These are phyloP conservation scores for Leptobrachium ailaonicum DNA, from an alignment of 2,113 vertebrate species.

Conservation along the genomic window DNA sequence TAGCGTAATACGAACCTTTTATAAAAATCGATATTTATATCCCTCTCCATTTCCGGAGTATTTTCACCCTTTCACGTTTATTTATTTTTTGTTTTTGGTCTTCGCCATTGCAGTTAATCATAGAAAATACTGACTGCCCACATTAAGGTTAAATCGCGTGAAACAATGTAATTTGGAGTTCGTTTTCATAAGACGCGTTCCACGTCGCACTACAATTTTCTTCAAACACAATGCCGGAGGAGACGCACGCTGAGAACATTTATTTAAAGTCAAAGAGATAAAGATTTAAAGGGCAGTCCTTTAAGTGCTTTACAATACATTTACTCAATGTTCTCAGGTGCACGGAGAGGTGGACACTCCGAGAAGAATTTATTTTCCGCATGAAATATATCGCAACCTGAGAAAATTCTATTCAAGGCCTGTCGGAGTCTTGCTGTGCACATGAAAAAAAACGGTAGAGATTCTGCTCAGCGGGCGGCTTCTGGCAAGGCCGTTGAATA, in stretches of 20 bases:
- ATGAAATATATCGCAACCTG: slow-evolving; percentile 17
- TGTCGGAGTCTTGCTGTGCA: slow-evolving; percentile 23
- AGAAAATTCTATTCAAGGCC: slow-evolving; percentile 29
- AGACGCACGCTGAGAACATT: background rate
- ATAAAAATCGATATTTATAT: too few relatives aligned
- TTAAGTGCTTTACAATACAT: slow-evolving; percentile 2
- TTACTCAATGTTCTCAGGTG: slow-evolving; percentile 11
- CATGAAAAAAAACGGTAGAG: slow-evolving; percentile 43
- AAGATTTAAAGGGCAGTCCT: slow-evolving; percentile 24
- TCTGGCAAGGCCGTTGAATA: slow-evolving; percentile 27
- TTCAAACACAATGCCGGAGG: background rate
- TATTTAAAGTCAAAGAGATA: slow-evolving; percentile 6
- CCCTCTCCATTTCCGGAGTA: too few relatives aligned
- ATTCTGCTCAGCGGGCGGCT: slow-evolving; percentile 15
- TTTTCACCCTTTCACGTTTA: too few relatives aligned
- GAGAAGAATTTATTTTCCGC: slow-evolving; percentile 24
- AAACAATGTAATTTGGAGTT: background rate
- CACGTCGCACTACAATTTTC: background rate
- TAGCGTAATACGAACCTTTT: too few relatives aligned
- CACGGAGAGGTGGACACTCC: background rate
- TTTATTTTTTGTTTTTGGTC: too few relatives aligned
- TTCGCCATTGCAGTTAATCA: background rate
- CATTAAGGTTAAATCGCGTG: background rate
- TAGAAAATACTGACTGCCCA: background rate
- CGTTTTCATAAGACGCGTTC: background rate